These are phyloP conservation scores for Cantharis rustica DNA, from an alignment of 2,888 invertebrate genomes.

Conservation along the genomic window DNA sequence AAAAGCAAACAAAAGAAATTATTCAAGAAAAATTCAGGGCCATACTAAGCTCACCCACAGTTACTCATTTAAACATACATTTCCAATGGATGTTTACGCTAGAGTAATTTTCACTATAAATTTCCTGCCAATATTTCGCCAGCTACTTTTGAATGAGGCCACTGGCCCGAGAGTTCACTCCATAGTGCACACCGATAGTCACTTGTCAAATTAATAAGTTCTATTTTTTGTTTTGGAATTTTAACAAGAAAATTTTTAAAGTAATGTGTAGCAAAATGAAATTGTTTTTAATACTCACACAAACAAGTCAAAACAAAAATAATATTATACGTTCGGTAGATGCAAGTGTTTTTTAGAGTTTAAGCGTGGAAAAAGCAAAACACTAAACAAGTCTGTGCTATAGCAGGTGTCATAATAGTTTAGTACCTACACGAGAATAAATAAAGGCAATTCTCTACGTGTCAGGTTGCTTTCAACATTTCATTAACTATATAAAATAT, in stretches of 20 bases:
- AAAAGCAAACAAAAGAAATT: no score
- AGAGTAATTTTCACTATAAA: not conserved
- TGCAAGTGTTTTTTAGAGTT: not conserved
- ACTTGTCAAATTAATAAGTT: not conserved
- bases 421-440: not conserved
- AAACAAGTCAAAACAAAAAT: not conserved
- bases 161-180: no score
- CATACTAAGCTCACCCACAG: not conserved
- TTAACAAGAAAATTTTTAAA: no score
- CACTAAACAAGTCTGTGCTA: not conserved
- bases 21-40: no score
- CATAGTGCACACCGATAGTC: not conserved
- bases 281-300: not conserved
- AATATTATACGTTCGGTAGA: not conserved
- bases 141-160: not conserved
- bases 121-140: not conserved
- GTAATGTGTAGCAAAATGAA: no score
- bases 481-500: not conserved
- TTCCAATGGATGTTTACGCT: not conserved
- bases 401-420: not conserved
- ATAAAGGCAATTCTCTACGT: not conserved
- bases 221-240: no score
- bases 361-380: not conserved
- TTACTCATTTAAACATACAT: not conserved
- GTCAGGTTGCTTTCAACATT: not conserved